Conservation (phyloP, 2,888 invertebrate species). For the Eledona agricola region DNA sequence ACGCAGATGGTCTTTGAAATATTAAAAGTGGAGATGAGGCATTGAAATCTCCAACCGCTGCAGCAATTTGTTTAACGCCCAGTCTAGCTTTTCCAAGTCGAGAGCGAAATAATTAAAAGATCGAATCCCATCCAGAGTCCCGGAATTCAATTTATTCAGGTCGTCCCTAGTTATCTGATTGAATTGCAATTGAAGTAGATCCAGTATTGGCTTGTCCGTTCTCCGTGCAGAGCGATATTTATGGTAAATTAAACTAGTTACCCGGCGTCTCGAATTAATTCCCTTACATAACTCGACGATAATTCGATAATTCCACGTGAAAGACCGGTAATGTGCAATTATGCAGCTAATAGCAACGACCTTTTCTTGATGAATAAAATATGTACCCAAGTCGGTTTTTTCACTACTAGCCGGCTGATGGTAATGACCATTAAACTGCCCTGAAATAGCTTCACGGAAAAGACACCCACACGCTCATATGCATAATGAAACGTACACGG, state of each 20-base stretch:
- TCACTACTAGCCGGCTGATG: constrained; percentile 27
- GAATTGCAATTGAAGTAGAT: constrained; percentile 21
- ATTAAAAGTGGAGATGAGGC: too few relatives aligned
- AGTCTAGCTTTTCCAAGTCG: background rate
- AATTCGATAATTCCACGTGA: constrained; percentile 4
- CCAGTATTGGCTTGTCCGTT: constrained; percentile 23
- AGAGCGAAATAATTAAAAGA: constrained; percentile 15
- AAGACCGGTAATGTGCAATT: constrained; percentile 12
- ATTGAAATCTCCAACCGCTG: background rate
- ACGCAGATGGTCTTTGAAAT: too few relatives aligned
- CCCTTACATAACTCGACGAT: constrained; percentile 9
- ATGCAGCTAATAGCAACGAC: too few relatives aligned
- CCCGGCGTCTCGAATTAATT: constrained; percentile 13
- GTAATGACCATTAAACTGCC: constrained; percentile 35
- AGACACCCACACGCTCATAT: constrained; percentile 47
- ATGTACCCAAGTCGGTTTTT: too few relatives aligned
- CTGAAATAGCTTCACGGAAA: constrained; percentile 20
- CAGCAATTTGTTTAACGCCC: background rate
- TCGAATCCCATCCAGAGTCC: constrained; percentile 11
- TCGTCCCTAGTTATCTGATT: constrained; percentile 25
- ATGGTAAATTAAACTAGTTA: constrained; percentile 27
- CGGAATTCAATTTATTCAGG: constrained; percentile 32
- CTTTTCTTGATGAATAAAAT: too few relatives aligned
- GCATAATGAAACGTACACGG: constrained; percentile 48
- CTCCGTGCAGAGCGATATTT: constrained; percentile 10